Evolutionary conservation across 1,140 invertebrate genomes (phyloP).

Genomic region (Panagrolaimus sp.): DNA sequence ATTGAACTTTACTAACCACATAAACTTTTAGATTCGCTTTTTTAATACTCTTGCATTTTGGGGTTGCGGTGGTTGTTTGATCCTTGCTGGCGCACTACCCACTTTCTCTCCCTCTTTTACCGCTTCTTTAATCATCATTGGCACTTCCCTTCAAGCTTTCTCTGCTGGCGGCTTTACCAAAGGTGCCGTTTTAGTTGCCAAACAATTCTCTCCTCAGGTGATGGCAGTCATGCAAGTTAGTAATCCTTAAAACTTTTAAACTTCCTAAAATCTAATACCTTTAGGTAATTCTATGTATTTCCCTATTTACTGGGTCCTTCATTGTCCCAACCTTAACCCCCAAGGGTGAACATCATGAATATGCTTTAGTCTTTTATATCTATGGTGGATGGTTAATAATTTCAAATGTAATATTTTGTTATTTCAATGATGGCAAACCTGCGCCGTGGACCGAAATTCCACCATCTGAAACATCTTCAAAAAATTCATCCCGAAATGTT

Average conservation of each 20-base stretch:
- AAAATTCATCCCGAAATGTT: no score
- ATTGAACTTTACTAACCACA: not conserved
- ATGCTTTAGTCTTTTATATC: slow-evolving; percentile 34
- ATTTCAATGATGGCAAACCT: slow-evolving; percentile 26
- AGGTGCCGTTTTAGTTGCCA: slow-evolving; percentile 29
- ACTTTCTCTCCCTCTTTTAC: slow-evolving; percentile 4
- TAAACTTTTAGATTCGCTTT: slow-evolving; percentile 16
- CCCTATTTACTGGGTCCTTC: slow-evolving; percentile 32
- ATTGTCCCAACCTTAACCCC: slow-evolving; percentile 41
- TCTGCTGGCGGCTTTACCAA: slow-evolving; percentile 39
- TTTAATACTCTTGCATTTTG: slow-evolving; percentile 44
- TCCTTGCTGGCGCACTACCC: slow-evolving; percentile 22
- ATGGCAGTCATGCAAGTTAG: slow-evolving; percentile 41
- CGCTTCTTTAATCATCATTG: slow-evolving; percentile 35
- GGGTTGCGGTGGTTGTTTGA: slow-evolving; percentile 29
- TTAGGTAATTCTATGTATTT: slow-evolving; percentile 31
- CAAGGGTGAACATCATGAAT: slow-evolving; percentile 31
- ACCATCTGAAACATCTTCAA: not conserved
- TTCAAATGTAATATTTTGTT: slow-evolving; percentile 36
- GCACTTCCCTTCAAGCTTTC: slow-evolving; percentile 21
- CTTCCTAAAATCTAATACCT: not conserved
- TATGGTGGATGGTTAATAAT: slow-evolving; percentile 28
- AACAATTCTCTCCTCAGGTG: slow-evolving; percentile 35
- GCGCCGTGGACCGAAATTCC: slow-evolving; percentile 11
- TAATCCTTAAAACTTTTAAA: no score